Base-by-base conservation (phyloP, 1,140 invertebrate genomes). In the Lucilia cuprina region DNA sequence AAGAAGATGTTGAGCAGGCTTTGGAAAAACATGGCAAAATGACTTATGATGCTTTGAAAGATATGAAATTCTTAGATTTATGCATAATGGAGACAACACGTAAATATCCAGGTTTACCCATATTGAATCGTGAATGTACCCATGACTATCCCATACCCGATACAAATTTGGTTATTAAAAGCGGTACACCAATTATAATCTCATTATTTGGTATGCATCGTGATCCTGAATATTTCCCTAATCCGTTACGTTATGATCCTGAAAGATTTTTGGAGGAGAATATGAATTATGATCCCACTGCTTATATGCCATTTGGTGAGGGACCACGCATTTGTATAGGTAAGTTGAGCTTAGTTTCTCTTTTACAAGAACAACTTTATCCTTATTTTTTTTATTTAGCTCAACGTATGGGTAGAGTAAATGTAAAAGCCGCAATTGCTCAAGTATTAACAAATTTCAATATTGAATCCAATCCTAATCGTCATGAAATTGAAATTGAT, bases 271-370 rank as follows among this genome's bases (percentile, higher is more conserved):
- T 91, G 14, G 91, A 92, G 35, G 89, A 90, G 49, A 91, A 92
- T 82, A 90, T 89, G 78, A 82, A 75, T 75, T 86, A 84, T 55
- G 84, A 85, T 70, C 74, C 78, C 3, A 17, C 14, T 35, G 91
- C 92, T 12, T 95, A 93, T 87, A 89, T 94, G 80, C 94, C 94
- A 30, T 95, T 95, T 90, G 94, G 93, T 35, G 93, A 93, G 84
- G 95, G 94, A 14, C 93, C 93, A 9, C 89, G 94, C 83, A 93
- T 94, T 86, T 95, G 94, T 87, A 94, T 95, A 82, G 92, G 92
- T 92, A 88, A 87, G 74, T 70, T 60, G 10, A 30, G 8, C 14
- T 25, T 8, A 41, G 41, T 3, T 41, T 7, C 0, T 41, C 2
- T 8, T 41, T 8, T 41, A 7, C 41, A 41, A n/a, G n/a, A 10